phyloP scores from a whole-genome alignment of 1,140 invertebrate genomes.

The Danaus plexippus region DNA sequence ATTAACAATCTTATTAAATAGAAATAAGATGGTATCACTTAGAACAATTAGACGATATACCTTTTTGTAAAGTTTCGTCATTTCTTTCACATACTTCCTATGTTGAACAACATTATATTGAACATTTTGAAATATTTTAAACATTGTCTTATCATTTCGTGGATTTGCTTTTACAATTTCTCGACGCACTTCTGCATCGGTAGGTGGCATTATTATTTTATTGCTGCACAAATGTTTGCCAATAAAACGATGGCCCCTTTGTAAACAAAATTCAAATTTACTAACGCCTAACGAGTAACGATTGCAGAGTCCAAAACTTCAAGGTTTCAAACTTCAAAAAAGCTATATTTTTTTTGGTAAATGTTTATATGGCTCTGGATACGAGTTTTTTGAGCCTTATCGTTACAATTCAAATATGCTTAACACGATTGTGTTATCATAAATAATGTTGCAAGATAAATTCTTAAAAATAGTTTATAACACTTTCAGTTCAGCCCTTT shows the following conservation, averaged over 20 bases:
- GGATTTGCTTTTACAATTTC: slow-evolving; percentile 42
- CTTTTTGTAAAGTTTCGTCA: slow-evolving; percentile 73
- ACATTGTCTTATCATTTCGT: slow-evolving; percentile 61
- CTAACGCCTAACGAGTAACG: too few relatives aligned
- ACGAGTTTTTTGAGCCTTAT: too few relatives aligned
- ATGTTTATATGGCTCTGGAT: too few relatives aligned
- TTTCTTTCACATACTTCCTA: slow-evolving; percentile 74
- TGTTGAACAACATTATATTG: slow-evolving; percentile 75
- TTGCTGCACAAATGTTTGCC: neutral
- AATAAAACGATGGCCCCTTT: neutral
- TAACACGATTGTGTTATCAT: too few relatives aligned
- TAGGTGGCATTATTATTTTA: slow-evolving; percentile 39
- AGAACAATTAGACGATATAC: slow-evolving; percentile 3
- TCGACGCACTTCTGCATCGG: slow-evolving; percentile 36
- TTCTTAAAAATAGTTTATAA: too few relatives aligned
- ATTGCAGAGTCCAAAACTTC: too few relatives aligned
- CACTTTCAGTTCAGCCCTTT: too few relatives aligned
- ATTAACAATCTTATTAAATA: neutral
- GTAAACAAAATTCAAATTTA: neutral
- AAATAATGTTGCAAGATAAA: too few relatives aligned
- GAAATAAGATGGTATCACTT: neutral
- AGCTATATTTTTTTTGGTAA: too few relatives aligned
- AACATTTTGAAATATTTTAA: slow-evolving; percentile 74
- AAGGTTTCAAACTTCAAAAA: too few relatives aligned
- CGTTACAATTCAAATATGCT: too few relatives aligned